Percentiles rank a stretch among this genome's conserved stretches.
phyloP scores from a whole-genome alignment of 2,113 vertebrate species.

The Phyllostomus hastatus region DNA sequence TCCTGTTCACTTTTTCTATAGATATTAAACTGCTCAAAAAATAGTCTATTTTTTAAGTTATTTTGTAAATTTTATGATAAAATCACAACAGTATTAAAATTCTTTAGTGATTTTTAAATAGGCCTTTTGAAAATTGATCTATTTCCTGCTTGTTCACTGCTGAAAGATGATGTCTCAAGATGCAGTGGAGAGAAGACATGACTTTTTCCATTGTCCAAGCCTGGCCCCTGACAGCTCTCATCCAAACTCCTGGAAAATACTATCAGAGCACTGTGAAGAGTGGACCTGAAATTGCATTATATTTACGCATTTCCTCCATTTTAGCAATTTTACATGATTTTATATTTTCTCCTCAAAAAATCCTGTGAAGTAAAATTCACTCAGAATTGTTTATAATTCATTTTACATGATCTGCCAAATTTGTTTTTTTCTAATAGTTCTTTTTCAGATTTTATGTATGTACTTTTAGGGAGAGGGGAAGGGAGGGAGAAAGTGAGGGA shows the following conservation, averaged over 20 bases:
- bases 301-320: neutral
- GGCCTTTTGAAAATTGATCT: neutral
- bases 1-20: neutral
- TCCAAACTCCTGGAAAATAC: neutral
- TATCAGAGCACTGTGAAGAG: neutral
- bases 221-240: neutral
- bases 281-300: neutral
- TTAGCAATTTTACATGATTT: neutral
- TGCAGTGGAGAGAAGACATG: neutral
- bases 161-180: neutral
- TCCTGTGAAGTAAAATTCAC: conserved; percentile 15
- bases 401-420: neutral
- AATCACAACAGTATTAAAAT: neutral
- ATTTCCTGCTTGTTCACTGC: neutral
- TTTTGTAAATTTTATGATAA: neutral
- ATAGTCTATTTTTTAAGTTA: neutral
- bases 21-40: neutral
- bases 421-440: no score
- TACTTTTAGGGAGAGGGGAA: no score
- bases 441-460: no score
- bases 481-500: no score
- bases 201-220: neutral
- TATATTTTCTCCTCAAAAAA: neutral
- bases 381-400: neutral
- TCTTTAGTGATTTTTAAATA: neutral